A percentile compares a stretch with the other conserved stretches of the same genome.
Conservation (phyloP, 2,888 invertebrate genomes). For the Lasioglossum lativentre region DNA sequence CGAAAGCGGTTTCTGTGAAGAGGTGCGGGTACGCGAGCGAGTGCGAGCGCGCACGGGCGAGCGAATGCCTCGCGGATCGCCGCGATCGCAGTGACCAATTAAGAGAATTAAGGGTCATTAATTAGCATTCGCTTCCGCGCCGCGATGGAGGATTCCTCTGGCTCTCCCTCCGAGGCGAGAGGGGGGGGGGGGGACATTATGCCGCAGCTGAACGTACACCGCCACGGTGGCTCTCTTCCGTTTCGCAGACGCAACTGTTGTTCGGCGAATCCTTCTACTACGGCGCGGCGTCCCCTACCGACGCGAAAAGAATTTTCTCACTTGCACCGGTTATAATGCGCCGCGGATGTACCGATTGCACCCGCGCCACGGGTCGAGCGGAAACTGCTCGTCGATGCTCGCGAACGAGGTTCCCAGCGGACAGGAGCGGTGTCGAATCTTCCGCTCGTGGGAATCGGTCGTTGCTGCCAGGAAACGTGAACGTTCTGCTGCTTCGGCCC, state of each 20-base stretch:
- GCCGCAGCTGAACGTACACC: constrained; percentile 62
- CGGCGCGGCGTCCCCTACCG: constrained; percentile 9
- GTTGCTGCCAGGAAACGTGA: background rate
- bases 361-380: background rate
- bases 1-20: constrained; percentile 29
- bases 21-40: constrained; percentile 11
- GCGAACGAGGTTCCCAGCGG: background rate
- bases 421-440: constrained; percentile 5
- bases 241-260: constrained; percentile 41
- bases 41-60: background rate
- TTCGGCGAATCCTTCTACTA: constrained; percentile 45
- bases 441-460: constrained; percentile 35
- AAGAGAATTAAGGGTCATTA: constrained; percentile 84
- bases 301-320: constrained; percentile 72
- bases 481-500: background rate
- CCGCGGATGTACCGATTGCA: constrained; percentile 51
- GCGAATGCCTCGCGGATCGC: constrained; percentile 55
- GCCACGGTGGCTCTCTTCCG: constrained; percentile 57
- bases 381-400: background rate
- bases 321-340: constrained; percentile 58
- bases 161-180: constrained; percentile 48
- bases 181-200: constrained; percentile 78
- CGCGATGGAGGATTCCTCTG: constrained; percentile 75
- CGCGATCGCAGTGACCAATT: constrained; percentile 80
- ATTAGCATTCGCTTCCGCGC: constrained; percentile 83